A percentile compares a stretch with the other conserved stretches of the same genome.
phyloP scores from a whole-genome alignment of 2,888 invertebrate species.

The Helobdella robusta region DNA sequence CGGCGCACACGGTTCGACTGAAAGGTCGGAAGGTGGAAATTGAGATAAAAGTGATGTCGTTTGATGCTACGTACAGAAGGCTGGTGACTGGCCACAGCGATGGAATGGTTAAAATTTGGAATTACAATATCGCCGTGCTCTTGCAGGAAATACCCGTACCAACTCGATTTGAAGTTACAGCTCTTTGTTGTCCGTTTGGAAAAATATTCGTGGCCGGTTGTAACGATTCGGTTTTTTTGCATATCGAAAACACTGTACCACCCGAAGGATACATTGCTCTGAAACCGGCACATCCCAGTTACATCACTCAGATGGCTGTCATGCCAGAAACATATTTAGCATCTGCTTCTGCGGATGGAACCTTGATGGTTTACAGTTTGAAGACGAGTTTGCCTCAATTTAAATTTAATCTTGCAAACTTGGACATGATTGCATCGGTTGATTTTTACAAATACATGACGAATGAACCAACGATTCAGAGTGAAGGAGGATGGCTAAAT shows the following conservation, averaged over 20 bases:
- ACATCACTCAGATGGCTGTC: slow-evolving; percentile 63
- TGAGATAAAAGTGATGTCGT: slow-evolving; percentile 68
- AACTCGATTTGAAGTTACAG: slow-evolving; percentile 56
- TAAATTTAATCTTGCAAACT: slow-evolving; percentile 9
- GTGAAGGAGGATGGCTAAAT: neutral
- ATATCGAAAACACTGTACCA: slow-evolving; percentile 24
- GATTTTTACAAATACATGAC: slow-evolving; percentile 14
- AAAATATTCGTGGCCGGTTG: slow-evolving; percentile 69
- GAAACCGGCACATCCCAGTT: slow-evolving; percentile 58
- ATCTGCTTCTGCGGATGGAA: slow-evolving; percentile 66
- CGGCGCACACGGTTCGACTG: slow-evolving; percentile 38
- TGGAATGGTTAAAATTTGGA: slow-evolving; percentile 73
- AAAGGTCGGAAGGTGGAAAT: slow-evolving; percentile 61
- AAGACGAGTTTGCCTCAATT: slow-evolving; percentile 23
- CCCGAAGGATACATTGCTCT: slow-evolving; percentile 20
- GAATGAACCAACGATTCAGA: neutral
- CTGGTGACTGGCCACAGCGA: slow-evolving; percentile 69
- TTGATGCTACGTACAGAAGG: slow-evolving; percentile 65
- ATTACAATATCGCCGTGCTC: slow-evolving; percentile 68
- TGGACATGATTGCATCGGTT: slow-evolving; percentile 4
- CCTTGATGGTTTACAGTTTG: slow-evolving; percentile 71
- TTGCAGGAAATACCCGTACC: slow-evolving; percentile 21
- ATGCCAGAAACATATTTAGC: slow-evolving; percentile 41
- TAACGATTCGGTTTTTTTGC: slow-evolving; percentile 54
- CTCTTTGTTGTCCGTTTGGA: slow-evolving; percentile 53